Evolutionary conservation across 2,888 invertebrate species (phyloP).

Genomic region (Limnephilus marmoratus): DNA sequence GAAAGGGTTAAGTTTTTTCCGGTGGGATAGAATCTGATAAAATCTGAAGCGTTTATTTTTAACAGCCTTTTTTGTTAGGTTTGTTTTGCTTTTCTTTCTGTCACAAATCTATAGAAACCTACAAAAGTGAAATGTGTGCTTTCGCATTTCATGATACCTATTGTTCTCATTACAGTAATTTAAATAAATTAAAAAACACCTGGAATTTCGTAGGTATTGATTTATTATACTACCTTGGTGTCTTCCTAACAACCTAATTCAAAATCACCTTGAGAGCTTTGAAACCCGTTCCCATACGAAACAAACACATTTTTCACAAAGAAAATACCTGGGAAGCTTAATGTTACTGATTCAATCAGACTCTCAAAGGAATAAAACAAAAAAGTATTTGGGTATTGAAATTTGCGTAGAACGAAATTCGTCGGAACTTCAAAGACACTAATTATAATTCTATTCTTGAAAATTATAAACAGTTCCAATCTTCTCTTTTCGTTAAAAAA

Average conservation of each 20-base stretch:
- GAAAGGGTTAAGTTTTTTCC: no score
- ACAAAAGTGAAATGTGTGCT: not conserved
- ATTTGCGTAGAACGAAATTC: not conserved
- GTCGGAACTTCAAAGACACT: constrained; percentile 16
- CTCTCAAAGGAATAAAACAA: constrained; percentile 8
- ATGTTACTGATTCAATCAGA: constrained; percentile 34
- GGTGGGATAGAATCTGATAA: no score
- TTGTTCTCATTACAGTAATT: not conserved
- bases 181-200: not conserved
- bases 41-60: no score
- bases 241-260: not conserved
- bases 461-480: constrained; percentile 13
- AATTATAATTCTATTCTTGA: constrained; percentile 11
- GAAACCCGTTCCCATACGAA: not conserved
- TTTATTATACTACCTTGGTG: not conserved
- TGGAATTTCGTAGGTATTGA: not conserved
- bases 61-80: no score
- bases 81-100: no score
- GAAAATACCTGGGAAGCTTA: constrained; percentile 2
- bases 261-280: not conserved
- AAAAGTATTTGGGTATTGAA: not conserved
- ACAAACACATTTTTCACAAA: constrained; percentile 28
- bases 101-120: not conserved
- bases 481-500: not conserved
- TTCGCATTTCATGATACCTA: not conserved